Percentiles rank a stretch among this genome's conserved stretches.
Conservation (phyloP, 2,888 invertebrate genomes). For the Macrostomum cliftonense region DNA sequence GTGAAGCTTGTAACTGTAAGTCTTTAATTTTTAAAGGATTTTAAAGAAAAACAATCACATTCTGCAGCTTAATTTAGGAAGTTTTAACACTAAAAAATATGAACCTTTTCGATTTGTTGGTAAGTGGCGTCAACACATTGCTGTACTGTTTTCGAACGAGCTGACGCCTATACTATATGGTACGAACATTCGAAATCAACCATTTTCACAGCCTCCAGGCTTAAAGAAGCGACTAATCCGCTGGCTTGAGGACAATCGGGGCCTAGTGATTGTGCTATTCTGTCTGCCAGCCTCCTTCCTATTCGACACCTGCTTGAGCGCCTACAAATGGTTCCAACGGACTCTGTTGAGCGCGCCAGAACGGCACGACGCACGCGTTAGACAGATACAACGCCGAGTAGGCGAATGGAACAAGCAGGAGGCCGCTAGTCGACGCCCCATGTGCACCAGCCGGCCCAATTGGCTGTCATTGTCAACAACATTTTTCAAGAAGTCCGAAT, state of each 20-base stretch:
- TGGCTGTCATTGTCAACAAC: constrained; percentile 54
- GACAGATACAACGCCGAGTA: constrained; percentile 23
- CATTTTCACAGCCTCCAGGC: not conserved
- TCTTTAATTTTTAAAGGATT: no score
- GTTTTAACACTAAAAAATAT: no score
- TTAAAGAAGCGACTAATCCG: constrained; percentile 20
- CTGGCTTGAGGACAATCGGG: constrained; percentile 47
- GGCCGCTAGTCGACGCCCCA: constrained; percentile 39
- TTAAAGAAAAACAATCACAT: no score
- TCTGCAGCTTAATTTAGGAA: no score
- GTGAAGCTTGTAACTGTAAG: no score
- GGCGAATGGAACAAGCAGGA: constrained; percentile 32
- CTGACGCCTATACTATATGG: no score
- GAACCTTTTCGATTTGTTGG: no score
- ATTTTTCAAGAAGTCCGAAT: constrained; percentile 53
- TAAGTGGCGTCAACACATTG: no score
- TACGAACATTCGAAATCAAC: no score
- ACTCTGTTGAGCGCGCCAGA: constrained; percentile 27
- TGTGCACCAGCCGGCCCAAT: constrained; percentile 61
- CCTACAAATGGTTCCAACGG: constrained; percentile 36
- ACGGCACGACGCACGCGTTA: constrained; percentile 22
- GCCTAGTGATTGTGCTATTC: constrained; percentile 47
- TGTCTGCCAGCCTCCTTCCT: constrained; percentile 51
- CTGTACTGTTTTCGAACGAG: no score
- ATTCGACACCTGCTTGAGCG: constrained; percentile 41